Percentiles rank a stretch among this genome's conserved stretches.
phyloP scores from a whole-genome alignment of 2,888 invertebrate genomes.

The Papilio gigon region DNA sequence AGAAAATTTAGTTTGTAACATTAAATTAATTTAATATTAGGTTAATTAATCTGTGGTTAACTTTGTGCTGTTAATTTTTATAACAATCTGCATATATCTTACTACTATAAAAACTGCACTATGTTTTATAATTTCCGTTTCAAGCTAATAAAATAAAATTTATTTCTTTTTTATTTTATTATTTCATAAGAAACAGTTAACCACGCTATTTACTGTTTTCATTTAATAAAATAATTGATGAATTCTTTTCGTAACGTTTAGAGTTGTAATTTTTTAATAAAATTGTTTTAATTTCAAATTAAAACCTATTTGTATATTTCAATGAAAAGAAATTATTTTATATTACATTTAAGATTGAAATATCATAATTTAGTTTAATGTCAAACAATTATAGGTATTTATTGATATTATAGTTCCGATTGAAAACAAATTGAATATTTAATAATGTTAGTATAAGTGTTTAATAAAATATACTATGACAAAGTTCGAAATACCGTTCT shows the following conservation, averaged over 20 bases:
- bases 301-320: constrained; percentile 1
- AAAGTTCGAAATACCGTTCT: neutral
- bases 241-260: neutral
- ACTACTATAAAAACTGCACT: neutral
- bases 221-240: neutral
- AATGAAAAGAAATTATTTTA: constrained; percentile 4
- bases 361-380: neutral
- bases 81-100: neutral
- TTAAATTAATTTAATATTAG: neutral
- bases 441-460: constrained; percentile 2
- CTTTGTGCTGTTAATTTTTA: neutral
- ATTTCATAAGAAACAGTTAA: too few species aligned
- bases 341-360: neutral
- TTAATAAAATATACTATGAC: neutral
- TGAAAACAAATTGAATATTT: constrained; percentile 5
- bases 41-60: neutral
- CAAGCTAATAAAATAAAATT: neutral
- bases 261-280: neutral
- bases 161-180: neutral
- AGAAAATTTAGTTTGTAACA: neutral
- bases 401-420: neutral
- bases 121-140: neutral
- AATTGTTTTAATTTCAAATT: neutral
- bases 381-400: neutral
- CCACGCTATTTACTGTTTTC: neutral